These are phyloP conservation scores for Micrasema longulum DNA, from an alignment of 1,140 invertebrate genomes.

Conservation along the genomic window DNA sequence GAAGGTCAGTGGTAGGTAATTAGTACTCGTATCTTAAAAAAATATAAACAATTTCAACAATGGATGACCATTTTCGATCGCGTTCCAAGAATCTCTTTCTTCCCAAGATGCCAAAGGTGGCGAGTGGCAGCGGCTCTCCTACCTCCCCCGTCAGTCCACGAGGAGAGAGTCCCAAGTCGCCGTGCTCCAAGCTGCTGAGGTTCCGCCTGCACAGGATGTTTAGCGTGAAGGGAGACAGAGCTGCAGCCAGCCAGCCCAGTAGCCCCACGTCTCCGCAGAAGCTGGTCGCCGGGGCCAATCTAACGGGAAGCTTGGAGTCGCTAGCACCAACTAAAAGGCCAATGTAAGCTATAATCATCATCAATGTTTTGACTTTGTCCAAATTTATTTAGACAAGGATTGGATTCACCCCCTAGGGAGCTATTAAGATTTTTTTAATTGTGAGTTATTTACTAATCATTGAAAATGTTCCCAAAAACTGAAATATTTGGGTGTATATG, in stretches of 20 bases:
- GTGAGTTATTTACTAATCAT: no score
- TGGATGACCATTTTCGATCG: not conserved
- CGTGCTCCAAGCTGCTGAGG: slow-evolving; percentile 33
- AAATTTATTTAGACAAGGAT: no score
- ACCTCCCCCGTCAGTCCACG: slow-evolving; percentile 30
- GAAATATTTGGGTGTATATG: no score
- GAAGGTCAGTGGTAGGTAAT: no score
- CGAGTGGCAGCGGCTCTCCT: slow-evolving; percentile 10
- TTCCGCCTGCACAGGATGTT: slow-evolving; percentile 51
- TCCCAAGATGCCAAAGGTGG: not conserved
- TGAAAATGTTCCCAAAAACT: no score
- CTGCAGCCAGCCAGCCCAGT: slow-evolving; percentile 46
- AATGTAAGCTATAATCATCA: slow-evolving; percentile 35
- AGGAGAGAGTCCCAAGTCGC: slow-evolving; percentile 44
- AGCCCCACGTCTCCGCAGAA: slow-evolving; percentile 51
- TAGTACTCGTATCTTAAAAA: no score
- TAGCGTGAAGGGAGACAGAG: slow-evolving; percentile 36
- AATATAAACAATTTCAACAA: no score
- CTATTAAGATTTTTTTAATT: no score
- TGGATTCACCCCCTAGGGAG: no score
- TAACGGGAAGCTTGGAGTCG: slow-evolving; percentile 47
- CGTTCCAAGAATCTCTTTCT: not conserved
- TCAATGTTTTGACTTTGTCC: no score
- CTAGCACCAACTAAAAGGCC: slow-evolving; percentile 23
- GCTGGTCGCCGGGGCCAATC: slow-evolving; percentile 8